These are phyloP conservation scores for Oryctolagus cuniculus DNA, from an alignment of 2,113 vertebrate species.

Conservation along the genomic window DNA sequence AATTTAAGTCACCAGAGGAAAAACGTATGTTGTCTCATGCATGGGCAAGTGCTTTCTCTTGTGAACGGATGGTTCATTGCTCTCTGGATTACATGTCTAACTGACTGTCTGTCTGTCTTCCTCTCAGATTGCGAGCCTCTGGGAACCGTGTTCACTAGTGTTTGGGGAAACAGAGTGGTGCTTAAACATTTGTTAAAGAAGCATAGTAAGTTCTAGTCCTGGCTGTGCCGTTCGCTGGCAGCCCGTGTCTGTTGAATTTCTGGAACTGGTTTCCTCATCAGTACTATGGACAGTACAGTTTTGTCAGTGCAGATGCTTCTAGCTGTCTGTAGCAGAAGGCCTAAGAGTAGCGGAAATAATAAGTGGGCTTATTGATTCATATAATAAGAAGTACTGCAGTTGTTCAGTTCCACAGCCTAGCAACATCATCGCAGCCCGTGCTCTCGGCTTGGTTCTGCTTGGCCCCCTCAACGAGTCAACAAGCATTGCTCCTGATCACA, in stretches of 20 bases:
- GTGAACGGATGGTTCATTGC: neutral
- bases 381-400: neutral
- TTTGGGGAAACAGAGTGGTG: neutral
- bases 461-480: neutral
- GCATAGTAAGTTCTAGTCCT: neutral
- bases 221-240: neutral
- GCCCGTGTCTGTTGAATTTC: neutral
- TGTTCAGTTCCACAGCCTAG: neutral
- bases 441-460: neutral
- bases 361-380: neutral
- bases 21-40: neutral
- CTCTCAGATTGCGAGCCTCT: neutral
- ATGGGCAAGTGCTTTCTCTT: neutral
- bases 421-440: neutral
- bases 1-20: constrained; percentile 37
- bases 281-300: neutral
- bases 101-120: neutral
- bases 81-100: neutral
- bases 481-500: neutral
- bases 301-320: neutral
- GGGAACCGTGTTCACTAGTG: neutral
- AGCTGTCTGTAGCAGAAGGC: neutral
- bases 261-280: constrained; percentile 38
- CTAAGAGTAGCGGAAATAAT: neutral
- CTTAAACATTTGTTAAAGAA: constrained; percentile 6